Percentiles rank a stretch among this genome's conserved stretches.
These are phyloP conservation scores for Malurus melanocephalus DNA, from an alignment of 2,113 vertebrate genomes.

Conservation along the genomic window DNA sequence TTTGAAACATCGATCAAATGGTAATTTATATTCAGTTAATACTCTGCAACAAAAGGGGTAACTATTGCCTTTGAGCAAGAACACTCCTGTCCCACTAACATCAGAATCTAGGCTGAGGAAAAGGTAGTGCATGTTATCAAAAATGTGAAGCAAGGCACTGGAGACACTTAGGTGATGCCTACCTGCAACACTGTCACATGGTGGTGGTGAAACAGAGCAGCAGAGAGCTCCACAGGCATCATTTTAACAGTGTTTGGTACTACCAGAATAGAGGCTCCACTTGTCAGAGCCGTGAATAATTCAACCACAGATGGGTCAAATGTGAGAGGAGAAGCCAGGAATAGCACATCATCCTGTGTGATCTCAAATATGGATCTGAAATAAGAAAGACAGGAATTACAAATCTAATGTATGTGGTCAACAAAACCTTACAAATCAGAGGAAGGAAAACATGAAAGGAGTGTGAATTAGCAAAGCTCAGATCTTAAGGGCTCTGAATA, in stretches of 20 bases:
- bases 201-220: constrained; percentile 80
- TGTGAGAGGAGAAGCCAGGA: constrained; percentile 90
- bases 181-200: constrained; percentile 88
- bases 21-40: not conserved
- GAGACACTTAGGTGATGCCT: not conserved
- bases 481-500: not conserved
- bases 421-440: not conserved
- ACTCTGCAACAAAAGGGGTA: not conserved
- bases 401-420: not conserved
- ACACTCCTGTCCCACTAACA: not conserved
- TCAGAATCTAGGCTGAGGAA: not conserved
- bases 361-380: constrained; percentile 84
- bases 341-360: constrained; percentile 80
- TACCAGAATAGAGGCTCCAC: constrained; percentile 87
- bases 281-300: constrained; percentile 85
- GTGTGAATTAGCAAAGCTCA: not conserved
- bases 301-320: constrained; percentile 97
- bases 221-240: constrained; percentile 77
- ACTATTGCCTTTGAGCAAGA: not conserved
- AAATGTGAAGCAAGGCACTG: not conserved
- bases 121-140: not conserved
- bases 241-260: constrained; percentile 84
- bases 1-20: not conserved
- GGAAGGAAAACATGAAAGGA: not conserved
- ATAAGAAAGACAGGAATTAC: constrained; percentile 31